phyloP scores from a whole-genome alignment of 2,888 invertebrate species.

The Tridacna crocea region DNA sequence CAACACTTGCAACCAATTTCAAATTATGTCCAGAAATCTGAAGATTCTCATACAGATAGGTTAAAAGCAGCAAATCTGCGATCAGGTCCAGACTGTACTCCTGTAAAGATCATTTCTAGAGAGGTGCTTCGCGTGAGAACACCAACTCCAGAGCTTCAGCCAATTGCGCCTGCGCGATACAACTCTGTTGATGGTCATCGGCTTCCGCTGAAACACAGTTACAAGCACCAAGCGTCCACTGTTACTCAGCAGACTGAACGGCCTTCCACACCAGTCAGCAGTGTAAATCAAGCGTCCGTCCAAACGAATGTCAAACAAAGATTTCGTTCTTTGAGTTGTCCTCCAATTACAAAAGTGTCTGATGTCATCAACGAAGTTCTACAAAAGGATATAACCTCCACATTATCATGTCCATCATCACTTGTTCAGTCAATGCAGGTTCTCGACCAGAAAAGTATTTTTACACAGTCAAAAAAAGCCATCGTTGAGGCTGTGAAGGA shows the following conservation, averaged over 20 bases:
- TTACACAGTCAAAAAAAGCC: constrained; percentile 12
- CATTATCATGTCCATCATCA: constrained; percentile 3
- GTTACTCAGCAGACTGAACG: background rate
- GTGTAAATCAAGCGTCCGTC: background rate
- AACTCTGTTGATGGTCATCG: constrained; percentile 42
- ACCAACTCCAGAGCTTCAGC: constrained; percentile 12
- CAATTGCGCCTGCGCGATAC: constrained; percentile 23
- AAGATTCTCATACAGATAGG: background rate
- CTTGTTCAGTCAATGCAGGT: background rate
- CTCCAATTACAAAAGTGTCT: constrained; percentile 37
- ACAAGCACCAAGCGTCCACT: constrained; percentile 33
- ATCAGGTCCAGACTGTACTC: no score
- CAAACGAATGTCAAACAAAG: constrained; percentile 23
- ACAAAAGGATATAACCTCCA: constrained; percentile 1
- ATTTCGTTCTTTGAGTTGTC: constrained; percentile 49
- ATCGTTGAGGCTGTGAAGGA: constrained; percentile 52
- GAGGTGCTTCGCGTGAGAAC: background rate
- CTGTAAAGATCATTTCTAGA: background rate
- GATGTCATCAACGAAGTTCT: background rate
- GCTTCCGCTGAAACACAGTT: constrained; percentile 56
- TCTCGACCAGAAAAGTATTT: constrained; percentile 21
- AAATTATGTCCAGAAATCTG: background rate
- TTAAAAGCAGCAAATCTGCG: background rate
- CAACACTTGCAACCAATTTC: background rate
- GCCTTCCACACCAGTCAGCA: background rate